These are phyloP conservation scores for Nyleta sp. DNA, from an alignment of 2,888 invertebrate genomes.

Conservation along the genomic window DNA sequence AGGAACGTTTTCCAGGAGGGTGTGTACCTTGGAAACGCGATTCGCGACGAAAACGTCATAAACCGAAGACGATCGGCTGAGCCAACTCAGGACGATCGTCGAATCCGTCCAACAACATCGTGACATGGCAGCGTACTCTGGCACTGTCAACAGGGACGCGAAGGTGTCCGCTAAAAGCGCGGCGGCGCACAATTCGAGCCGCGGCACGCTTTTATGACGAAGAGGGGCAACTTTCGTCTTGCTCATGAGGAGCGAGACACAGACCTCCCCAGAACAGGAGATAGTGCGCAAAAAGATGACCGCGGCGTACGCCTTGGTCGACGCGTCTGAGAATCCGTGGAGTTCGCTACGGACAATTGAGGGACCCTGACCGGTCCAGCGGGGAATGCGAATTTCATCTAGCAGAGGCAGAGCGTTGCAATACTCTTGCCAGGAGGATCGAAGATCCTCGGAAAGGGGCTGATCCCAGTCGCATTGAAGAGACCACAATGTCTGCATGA, in stretches of 20 bases:
- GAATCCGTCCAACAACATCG: conserved; percentile 35
- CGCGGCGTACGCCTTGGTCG: conserved; percentile 41
- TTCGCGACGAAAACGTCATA: conserved; percentile 37
- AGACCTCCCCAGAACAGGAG: background rate
- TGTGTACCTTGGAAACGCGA: conserved; percentile 23
- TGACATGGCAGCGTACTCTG: background rate
- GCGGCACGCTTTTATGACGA: conserved; percentile 33
- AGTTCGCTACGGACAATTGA: background rate
- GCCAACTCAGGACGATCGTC: conserved; percentile 60
- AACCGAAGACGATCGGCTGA: conserved; percentile 19
- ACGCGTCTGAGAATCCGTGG: conserved; percentile 51
- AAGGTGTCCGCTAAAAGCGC: conserved; percentile 29
- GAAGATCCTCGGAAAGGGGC: too few relatives aligned
- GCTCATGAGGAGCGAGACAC: conserved; percentile 14
- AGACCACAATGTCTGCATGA: background rate
- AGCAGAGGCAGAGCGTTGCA: background rate
- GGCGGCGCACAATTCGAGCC: conserved; percentile 20
- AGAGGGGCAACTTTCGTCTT: conserved; percentile 56
- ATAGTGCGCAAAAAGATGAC: background rate
- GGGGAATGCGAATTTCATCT: background rate
- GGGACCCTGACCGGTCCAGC: background rate
- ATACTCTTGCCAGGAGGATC: background rate
- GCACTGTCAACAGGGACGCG: background rate
- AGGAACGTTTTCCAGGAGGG: conserved; percentile 15
- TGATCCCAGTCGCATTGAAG: background rate